These are phyloP conservation scores for Hafferia zeledoni DNA, from an alignment of 2,797 vertebrate species.

Conservation along the genomic window DNA sequence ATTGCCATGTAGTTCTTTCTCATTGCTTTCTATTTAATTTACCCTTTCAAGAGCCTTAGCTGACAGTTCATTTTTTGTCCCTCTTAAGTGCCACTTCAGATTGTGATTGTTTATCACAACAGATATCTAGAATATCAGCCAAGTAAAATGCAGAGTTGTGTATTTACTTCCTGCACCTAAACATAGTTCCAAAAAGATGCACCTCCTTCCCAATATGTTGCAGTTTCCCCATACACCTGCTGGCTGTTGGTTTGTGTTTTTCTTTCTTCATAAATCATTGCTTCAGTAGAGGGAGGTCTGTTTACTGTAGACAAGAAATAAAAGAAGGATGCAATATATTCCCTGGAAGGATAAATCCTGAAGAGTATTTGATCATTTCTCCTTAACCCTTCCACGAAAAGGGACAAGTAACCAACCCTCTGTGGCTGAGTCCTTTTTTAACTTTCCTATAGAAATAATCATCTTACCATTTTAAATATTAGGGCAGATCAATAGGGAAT, in stretches of 20 bases:
- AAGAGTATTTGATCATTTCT: neutral
- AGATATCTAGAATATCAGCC: neutral
- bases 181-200: neutral
- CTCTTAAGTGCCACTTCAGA: neutral
- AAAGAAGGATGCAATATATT: neutral
- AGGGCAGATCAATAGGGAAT: neutral
- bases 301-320: neutral
- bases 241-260: neutral
- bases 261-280: neutral
- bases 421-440: neutral
- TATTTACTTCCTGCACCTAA: neutral
- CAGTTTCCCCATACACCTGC: neutral
- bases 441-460: neutral
- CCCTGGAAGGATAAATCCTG: neutral
- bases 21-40: neutral
- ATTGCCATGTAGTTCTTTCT: neutral
- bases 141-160: neutral
- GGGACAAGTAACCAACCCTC: neutral
- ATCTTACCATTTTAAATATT: neutral
- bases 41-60: neutral
- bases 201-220: neutral
- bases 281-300: neutral
- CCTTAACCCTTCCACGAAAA: neutral
- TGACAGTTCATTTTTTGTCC: neutral
- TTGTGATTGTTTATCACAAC: neutral